A percentile compares a stretch with the other conserved stretches of the same genome.
Evolutionary conservation across 2,888 invertebrate species (phyloP).

Genomic region (Buathra laborator): DNA sequence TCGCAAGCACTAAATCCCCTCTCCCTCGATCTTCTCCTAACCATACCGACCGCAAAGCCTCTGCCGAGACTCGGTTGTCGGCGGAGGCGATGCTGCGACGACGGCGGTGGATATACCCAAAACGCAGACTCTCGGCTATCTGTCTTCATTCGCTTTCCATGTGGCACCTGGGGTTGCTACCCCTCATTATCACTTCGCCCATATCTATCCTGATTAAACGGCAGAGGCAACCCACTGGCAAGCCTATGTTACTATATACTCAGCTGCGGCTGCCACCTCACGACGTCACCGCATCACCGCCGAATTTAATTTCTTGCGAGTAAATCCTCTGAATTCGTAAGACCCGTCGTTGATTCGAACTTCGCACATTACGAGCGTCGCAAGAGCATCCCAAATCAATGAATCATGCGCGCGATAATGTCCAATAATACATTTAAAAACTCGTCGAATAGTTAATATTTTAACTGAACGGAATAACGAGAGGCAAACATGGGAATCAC

Average conservation of each 20-base stretch:
- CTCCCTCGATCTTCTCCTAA: conserved; percentile 28
- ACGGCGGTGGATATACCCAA: conserved; percentile 49
- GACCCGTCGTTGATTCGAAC: not conserved
- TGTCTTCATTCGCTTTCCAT: conserved; percentile 72
- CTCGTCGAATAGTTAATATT: too few relatives aligned
- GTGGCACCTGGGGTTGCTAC: conserved; percentile 65
- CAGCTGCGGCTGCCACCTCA: conserved; percentile 10
- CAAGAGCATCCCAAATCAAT: not conserved
- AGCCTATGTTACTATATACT: conserved; percentile 1
- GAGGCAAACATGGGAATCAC: not conserved
- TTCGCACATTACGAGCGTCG: not conserved
- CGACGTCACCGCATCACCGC: conserved; percentile 7
- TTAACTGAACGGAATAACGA: too few relatives aligned
- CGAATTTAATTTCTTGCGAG: not conserved
- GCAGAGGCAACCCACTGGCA: conserved; percentile 37
- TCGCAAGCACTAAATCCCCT: conserved; percentile 30
- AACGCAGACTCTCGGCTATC: conserved; percentile 68
- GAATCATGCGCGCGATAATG: too few relatives aligned
- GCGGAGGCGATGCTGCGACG: conserved; percentile 41
- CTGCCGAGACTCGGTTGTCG: conserved; percentile 28
- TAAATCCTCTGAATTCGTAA: too few relatives aligned
- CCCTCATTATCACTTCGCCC: conserved; percentile 72
- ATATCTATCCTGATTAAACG: conserved; percentile 74
- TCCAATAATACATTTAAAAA: too few relatives aligned
- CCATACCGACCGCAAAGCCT: conserved; percentile 50